Conservation (phyloP, 2,888 invertebrate species). For the Apotomis capreana region DNA sequence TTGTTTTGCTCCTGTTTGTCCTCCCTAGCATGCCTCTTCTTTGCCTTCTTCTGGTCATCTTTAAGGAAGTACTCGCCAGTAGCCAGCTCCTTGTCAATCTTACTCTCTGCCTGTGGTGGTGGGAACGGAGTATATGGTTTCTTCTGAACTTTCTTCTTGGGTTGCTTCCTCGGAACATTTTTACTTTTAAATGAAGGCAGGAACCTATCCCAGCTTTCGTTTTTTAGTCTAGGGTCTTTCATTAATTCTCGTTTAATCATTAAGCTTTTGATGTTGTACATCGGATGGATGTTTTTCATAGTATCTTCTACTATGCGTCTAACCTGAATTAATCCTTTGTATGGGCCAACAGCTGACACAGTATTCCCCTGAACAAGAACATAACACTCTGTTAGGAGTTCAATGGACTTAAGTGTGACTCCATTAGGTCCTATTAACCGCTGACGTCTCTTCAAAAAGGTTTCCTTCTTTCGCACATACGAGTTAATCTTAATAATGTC, state of each 20-base stretch:
- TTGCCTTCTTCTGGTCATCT: constrained; percentile 89
- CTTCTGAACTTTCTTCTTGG: constrained; percentile 94
- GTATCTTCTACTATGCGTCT: constrained; percentile 96
- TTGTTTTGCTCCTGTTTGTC: constrained; percentile 90
- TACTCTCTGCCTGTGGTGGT: constrained; percentile 95
- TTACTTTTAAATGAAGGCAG: constrained; percentile 96
- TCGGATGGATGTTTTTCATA: constrained; percentile 99
- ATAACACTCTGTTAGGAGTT: constrained; percentile 97
- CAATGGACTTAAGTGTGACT: constrained; percentile 98
- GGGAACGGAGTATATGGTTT: constrained; percentile 99
- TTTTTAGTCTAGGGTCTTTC: constrained; percentile 95
- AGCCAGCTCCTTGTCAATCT: constrained; percentile 96
- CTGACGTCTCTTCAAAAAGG: constrained; percentile 97
- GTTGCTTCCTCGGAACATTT: constrained; percentile 94
- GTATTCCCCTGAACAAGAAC: constrained; percentile 98
- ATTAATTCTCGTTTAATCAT: constrained; percentile 98
- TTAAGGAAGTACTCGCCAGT: constrained; percentile 98
- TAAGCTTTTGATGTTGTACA: constrained; percentile 97
- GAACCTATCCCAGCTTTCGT: constrained; percentile 98
- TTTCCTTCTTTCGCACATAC: constrained; percentile 94
- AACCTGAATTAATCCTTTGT: constrained; percentile 93
- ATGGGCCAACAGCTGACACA: constrained; percentile 97
- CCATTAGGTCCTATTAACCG: constrained; percentile 98
- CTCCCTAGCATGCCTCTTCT: constrained; percentile 88
- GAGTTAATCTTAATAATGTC: constrained; percentile 99